Percentiles rank a stretch among this genome's conserved stretches.
Evolutionary conservation across 2,797 vertebrate genomes (phyloP).

Genomic region (Microctenopoma lineatum): DNA sequence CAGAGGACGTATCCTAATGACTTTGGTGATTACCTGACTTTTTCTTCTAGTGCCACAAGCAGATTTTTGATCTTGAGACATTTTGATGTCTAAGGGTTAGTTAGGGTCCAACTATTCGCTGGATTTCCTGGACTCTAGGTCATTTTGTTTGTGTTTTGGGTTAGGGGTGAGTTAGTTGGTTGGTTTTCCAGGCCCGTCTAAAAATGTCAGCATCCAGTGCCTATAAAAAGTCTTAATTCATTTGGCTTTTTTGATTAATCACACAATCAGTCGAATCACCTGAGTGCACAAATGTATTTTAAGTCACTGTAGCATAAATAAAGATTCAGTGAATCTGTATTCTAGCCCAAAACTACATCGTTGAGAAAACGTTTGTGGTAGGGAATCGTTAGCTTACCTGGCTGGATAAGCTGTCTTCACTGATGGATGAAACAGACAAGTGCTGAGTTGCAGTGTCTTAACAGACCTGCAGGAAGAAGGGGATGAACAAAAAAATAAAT

Average conservation of each 20-base stretch:
- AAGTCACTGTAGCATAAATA: no score
- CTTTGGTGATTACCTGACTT: not conserved
- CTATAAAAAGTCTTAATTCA: no score
- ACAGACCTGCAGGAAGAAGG: constrained; percentile 47
- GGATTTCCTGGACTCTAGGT: not conserved
- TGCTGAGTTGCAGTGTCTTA: constrained; percentile 33
- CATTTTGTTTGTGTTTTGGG: not conserved
- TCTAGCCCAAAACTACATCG: no score
- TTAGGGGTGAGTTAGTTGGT: no score
- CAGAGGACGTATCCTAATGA: not conserved
- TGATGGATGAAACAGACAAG: constrained; percentile 28
- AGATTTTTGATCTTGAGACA: not conserved
- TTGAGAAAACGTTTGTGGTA: no score
- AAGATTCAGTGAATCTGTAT: no score
- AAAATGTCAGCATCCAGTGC: no score
- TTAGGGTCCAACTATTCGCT: not conserved
- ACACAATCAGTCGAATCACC: no score
- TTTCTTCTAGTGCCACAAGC: not conserved
- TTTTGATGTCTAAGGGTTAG: not conserved
- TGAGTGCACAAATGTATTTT: no score
- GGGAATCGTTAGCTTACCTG: constrained; percentile 29
- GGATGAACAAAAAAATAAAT: not conserved
- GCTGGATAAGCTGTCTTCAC: constrained; percentile 39
- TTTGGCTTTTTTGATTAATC: no score
- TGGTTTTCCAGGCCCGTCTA: no score